phyloP scores from a whole-genome alignment of 1,140 invertebrate genomes.

The Ectropis grisescens region DNA sequence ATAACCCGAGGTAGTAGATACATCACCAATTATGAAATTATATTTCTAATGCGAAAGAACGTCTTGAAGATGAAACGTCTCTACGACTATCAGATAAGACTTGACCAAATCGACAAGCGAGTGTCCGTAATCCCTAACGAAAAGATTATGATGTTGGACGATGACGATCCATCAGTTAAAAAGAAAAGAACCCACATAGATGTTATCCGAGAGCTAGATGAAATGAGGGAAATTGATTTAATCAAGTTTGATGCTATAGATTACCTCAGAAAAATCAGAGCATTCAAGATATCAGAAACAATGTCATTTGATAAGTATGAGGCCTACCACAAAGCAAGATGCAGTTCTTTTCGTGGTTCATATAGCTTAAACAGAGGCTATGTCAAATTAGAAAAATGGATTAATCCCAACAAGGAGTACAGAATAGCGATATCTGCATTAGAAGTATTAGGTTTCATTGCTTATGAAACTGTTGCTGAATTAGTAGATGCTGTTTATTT shows the following conservation, averaged over 20 bases:
- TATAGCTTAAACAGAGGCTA: slow-evolving; percentile 46
- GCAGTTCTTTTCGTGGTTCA: slow-evolving; percentile 50
- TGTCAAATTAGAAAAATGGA: slow-evolving; percentile 63
- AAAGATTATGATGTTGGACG: slow-evolving; percentile 31
- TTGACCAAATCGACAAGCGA: slow-evolving; percentile 48
- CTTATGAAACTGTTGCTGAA: slow-evolving; percentile 80
- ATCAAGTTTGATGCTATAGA: slow-evolving; percentile 68
- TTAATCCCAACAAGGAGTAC: slow-evolving; percentile 65
- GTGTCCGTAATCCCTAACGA: slow-evolving; percentile 20
- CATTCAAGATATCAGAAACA: slow-evolving; percentile 66
- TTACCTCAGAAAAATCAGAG: slow-evolving; percentile 62
- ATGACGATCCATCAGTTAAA: slow-evolving; percentile 35
- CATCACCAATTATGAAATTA: slow-evolving; percentile 71
- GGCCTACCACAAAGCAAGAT: slow-evolving; percentile 64
- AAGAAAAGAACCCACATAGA: slow-evolving; percentile 52
- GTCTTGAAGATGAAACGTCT: slow-evolving; percentile 45
- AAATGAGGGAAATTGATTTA: slow-evolving; percentile 71
- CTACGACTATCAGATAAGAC: slow-evolving; percentile 46
- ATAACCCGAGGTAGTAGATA: slow-evolving; percentile 50
- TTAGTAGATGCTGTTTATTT: slow-evolving; percentile 78
- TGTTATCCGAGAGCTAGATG: slow-evolving; percentile 68
- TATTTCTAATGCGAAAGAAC: slow-evolving; percentile 78
- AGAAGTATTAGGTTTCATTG: slow-evolving; percentile 77
- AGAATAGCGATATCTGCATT: slow-evolving; percentile 62
- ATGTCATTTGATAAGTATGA: slow-evolving; percentile 70